Percentiles rank a stretch among this genome's conserved stretches.
These are phyloP conservation scores for Piscicola geometra DNA, from an alignment of 2,888 invertebrate genomes.

Conservation along the genomic window DNA sequence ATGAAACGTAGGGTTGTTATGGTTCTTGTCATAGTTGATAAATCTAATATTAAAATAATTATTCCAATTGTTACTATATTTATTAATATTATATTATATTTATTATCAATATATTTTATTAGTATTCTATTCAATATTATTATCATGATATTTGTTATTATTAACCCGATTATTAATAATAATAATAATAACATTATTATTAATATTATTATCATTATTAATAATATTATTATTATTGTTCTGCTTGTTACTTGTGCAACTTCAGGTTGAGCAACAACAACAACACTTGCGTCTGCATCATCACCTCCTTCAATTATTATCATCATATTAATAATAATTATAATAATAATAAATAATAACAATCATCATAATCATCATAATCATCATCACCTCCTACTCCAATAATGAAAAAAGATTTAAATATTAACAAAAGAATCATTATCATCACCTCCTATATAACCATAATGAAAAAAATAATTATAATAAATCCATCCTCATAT, in stretches of 20 bases:
- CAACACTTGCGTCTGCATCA: slow-evolving; percentile 78
- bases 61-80: background rate
- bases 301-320: slow-evolving; percentile 69
- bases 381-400: too few species aligned
- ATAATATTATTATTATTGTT: background rate
- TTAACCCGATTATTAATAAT: too few species aligned
- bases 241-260: background rate
- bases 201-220: too few species aligned
- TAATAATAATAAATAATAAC: background rate
- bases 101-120: too few species aligned
- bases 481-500: background rate
- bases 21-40: background rate
- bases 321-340: background rate
- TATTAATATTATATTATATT: background rate
- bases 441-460: background rate
- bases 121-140: background rate
- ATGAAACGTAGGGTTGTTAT: too few species aligned
- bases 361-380: background rate
- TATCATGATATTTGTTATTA: background rate
- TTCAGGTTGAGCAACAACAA: slow-evolving; percentile 46
- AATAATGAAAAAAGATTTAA: too few species aligned
- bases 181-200: too few species aligned
- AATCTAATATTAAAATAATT: background rate
- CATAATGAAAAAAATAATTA: background rate
- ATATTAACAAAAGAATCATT: background rate